Evolutionary conservation across 2,797 vertebrate species (phyloP), one percentile per base, ranked within the genome.

Genomic region (Tapera naevia): DNA sequence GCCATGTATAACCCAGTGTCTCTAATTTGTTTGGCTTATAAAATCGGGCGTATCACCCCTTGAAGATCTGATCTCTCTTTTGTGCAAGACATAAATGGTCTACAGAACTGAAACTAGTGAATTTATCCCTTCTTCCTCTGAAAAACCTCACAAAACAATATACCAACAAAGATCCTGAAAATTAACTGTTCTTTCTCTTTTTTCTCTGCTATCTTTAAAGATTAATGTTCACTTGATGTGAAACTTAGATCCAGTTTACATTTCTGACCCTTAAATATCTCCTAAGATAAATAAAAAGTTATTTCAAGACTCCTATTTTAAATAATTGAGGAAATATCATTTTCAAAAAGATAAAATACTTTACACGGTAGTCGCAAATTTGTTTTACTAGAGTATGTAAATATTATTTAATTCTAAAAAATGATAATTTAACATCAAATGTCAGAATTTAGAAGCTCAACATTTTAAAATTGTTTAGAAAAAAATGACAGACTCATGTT

Each of bases 151-250:
- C 8, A 48, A 46, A 19, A 65, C 21, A 61, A 39, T 7, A 61
- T 30, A 53, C 27, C 50, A 21, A 6, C 5, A 21, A n/a, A 32
- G 11, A 48, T 48, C 46, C 46, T 23, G 46, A 48, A 48, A 48
- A 48, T 69, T 1, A 65, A 11, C 6, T 28, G 2, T 53, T 53
- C 4, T 48, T 19, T 58, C 76, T 85, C 10, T 2, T 67, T 64
- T 69, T 54, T 28, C 22, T 53, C 35, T 2, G 2, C 8, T 76
- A 3, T 41, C 60, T 85, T 76, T 75, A 64, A 88, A 72, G 45
- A 32, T 0, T 1, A 10, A 11, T 46, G 15, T 2, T 78, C 9
- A 32, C 6, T 37, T 78, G 32, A 22, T 48, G 4, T 32, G 18
- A 67, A 80, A 64, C 5, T 74, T 64, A 33, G 18, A 48, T 43